Evolutionary conservation across 2,113 vertebrate genomes (phyloP).

Genomic region (Indicator indicator): DNA sequence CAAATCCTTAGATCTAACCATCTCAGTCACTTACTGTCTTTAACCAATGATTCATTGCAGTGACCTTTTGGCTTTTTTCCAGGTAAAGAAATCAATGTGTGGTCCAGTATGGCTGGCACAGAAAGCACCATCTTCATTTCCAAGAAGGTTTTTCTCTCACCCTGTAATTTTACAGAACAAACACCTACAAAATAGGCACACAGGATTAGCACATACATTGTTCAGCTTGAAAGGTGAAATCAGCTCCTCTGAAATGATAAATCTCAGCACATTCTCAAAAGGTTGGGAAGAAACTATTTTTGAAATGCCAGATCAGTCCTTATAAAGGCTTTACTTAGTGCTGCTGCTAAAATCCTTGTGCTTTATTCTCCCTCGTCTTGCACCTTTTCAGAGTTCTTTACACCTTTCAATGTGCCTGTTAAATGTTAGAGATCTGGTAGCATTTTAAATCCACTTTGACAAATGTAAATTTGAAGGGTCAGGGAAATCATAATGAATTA

Average conservation of each 20-base stretch:
- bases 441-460: constrained; percentile 47
- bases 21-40: not conserved
- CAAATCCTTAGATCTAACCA: not conserved
- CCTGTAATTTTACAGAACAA: not conserved
- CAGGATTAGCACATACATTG: not conserved
- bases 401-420: constrained; percentile 51
- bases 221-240: constrained; percentile 53
- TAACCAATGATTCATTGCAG: not conserved
- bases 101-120: not conserved
- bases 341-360: constrained; percentile 27
- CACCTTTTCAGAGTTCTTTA: constrained; percentile 62
- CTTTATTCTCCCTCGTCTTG: constrained; percentile 61
- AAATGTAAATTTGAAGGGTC: constrained; percentile 19
- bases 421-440: constrained; percentile 47
- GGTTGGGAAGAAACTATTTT: constrained; percentile 55
- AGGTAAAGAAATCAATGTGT: not conserved
- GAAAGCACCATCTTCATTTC: not conserved
- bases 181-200: not conserved
- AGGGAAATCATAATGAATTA: constrained; percentile 1
- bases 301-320: constrained; percentile 58
- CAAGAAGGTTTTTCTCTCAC: not conserved
- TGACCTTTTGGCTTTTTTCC: not conserved
- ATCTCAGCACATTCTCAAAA: constrained; percentile 31
- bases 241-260: constrained; percentile 28
- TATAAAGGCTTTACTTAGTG: constrained; percentile 40